Percentiles rank a stretch among this genome's conserved stretches.
phyloP scores from a whole-genome alignment of 2,888 invertebrate species.

The Pediacus dermestoides region DNA sequence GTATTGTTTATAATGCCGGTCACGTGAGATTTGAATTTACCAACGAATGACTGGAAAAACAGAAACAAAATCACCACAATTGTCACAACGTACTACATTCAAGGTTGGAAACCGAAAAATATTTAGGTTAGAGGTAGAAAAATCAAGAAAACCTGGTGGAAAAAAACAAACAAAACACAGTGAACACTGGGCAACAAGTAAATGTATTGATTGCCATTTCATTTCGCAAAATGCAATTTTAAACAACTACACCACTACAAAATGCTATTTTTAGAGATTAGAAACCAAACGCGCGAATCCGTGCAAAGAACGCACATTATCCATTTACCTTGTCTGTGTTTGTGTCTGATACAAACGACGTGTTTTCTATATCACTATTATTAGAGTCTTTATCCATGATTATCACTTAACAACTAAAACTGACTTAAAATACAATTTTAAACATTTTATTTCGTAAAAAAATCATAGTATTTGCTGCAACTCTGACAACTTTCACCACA shows the following conservation, averaged over 20 bases:
- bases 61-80: too few species aligned
- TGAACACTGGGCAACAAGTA: too few species aligned
- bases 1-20: slow-evolving; percentile 60
- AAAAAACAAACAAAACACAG: too few species aligned
- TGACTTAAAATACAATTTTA: slow-evolving; percentile 24
- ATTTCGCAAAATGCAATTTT: too few species aligned
- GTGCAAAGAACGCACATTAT: slow-evolving; percentile 33
- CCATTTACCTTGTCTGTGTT: slow-evolving; percentile 43
- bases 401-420: slow-evolving; percentile 34
- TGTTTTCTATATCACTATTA: slow-evolving; percentile 34
- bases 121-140: too few species aligned
- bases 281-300: slow-evolving; percentile 47
- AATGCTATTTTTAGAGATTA: slow-evolving; percentile 43
- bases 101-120: too few species aligned
- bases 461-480: slow-evolving; percentile 41
- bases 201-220: too few species aligned
- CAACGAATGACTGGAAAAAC: slow-evolving; percentile 68
- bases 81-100: too few species aligned
- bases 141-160: too few species aligned
- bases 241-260: too few species aligned
- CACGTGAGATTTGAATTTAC: slow-evolving; percentile 63
- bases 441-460: slow-evolving; percentile 29
- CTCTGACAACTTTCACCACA: slow-evolving; percentile 48
- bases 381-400: slow-evolving; percentile 45
- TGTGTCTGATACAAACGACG: slow-evolving; percentile 32